Evolutionary conservation across 92 coral and sea anemone genomes (phyloP), one percentile per base, ranked within the genome.

Genomic region (Bergia puertoricense): DNA sequence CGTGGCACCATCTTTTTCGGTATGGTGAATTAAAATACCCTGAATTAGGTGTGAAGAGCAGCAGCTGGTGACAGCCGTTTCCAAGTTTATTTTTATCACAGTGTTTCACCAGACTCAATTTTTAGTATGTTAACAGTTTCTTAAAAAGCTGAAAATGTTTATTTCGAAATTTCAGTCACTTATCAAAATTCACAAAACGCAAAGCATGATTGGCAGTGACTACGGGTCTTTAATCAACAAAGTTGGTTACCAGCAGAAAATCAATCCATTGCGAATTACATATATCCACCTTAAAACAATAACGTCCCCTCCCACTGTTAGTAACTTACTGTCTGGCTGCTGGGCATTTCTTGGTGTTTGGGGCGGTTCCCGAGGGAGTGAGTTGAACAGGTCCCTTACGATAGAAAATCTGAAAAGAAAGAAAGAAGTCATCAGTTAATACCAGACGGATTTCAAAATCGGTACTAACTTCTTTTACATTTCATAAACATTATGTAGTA

Each of bases 311-410:
- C 45, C 72, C 39, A 81, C 74, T 79, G 22, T 56, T 80, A 1
- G 76, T 0, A 82, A 82, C 77, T 82, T 45, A 82, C 86, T 44
- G 57, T 4, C 30, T 22, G 36, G 16, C 43, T n/a, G 56, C 62
- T 22, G 65, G 44, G 86, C 23, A 11, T 68, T 82, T 43, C 59
- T 43, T 6, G 77, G 76, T n/a, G 77, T 82, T 82, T 82, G 50
- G 86, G 86, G 77, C 30, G 59, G 56, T 68, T 82, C 86, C 57
- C 67, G 43, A 23, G 86, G 77, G 40, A 82, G 86, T 1, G 86
- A 67, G 86, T 68, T 71, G 77, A 82, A 68, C 42, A 82, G 45
- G 37, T 68, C 77, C n/a, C 86, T 72, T 22, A 82, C 65, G 77
- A 82, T 82, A 5, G 76, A 66, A 68, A 82, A 82, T 67, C 86